Evolutionary conservation across 2,113 vertebrate genomes (phyloP), one percentile per base, ranked within the genome.

Genomic region (Maccullochella peelii): DNA sequence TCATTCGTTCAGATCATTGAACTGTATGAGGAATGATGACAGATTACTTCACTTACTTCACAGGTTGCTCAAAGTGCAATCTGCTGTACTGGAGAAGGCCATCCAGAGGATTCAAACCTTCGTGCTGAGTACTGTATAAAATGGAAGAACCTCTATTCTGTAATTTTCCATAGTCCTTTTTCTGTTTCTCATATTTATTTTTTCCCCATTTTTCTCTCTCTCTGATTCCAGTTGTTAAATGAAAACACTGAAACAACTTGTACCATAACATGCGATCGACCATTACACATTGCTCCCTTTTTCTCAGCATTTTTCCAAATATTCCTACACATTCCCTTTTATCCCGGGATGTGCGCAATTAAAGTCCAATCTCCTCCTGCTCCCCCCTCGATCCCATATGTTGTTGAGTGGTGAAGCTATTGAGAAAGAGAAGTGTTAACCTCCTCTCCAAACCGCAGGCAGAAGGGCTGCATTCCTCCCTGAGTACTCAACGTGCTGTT

Each of bases 391-490:
- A 18, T 83, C 91, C 90, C 91, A 93, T 90, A 92, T 94, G 92
- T 88, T 90, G 89, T 86, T 82, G 91, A 90, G 93, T 89, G 84
- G 88, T 83, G 87, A 84, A 89, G 92, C 92, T 91, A 87, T 94
- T 94, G 90, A 91, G 91, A 93, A 91, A 93, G 90, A 93, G 91
- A 93, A 94, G 94, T 94, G 93, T 92, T 94, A 92, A 93, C 92
- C 93, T 95, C 89, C 83, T 86, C 92, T 92, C 92, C 89, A 94
- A 94, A 95, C 93, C 94, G 42, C 94, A 94, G 91, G 91, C 92
- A 94, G 91, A 93, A 91, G 92, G 89, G 82, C 89, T 90, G 89
- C 94, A 95, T 95, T 95, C 94, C 94, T 94, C 90, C 84, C 87
- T 12, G 76, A 92, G 87, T 93, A 94, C 94, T 93, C 94, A 90